Evolutionary conservation across 2,113 vertebrate species (phyloP), one percentile per base, ranked within the genome.

Genomic region (Periophthalmodon schlosseri): DNA sequence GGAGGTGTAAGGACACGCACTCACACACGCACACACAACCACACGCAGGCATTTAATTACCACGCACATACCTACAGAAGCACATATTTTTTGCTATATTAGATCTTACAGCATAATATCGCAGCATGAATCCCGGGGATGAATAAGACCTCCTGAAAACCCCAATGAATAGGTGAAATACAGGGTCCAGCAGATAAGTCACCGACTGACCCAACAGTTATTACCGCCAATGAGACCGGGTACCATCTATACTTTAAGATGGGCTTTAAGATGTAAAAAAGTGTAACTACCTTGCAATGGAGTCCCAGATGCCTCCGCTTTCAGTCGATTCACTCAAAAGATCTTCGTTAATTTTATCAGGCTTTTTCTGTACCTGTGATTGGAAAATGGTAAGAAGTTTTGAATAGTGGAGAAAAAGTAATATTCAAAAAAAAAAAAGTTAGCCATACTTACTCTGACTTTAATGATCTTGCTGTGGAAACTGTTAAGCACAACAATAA

Each of bases 381-480:
- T 34, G 56, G 23, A 54, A 74, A 73, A 16, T 34, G 24, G 34
- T 63, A 12, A 60, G 57, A 60, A 28, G 57, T 28, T 60, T 60
- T 28, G 4, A 28, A 60, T 15, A 13, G 5, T 60, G 57, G 5
- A 4, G 4, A 14, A 58, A 58, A 24, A 24, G 2, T 12, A 2
- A 24, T 14, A 60, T 28, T 14, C 7, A 34, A 33, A 16, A 33
- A 33, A 28, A 3, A 63, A 15, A 18, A 9, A 24, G 21, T 28
- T 65, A 44, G 33, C 44, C 18, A 74, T 2, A 94, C 96, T 77
- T 74, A 99, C 98, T 84, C 96, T 92, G 74, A 99, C 92, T 96
- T 96, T 95, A 90, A 99, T 94, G 82, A 96, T 97, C 91, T 97
- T 99, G 93, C 96, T 96, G 90, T 95, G 96, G 91, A 99, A 99